Evolutionary conservation across 2,888 invertebrate species (phyloP), one percentile per base, ranked within the genome.

Genomic region (Eupithecia tripunctaria): DNA sequence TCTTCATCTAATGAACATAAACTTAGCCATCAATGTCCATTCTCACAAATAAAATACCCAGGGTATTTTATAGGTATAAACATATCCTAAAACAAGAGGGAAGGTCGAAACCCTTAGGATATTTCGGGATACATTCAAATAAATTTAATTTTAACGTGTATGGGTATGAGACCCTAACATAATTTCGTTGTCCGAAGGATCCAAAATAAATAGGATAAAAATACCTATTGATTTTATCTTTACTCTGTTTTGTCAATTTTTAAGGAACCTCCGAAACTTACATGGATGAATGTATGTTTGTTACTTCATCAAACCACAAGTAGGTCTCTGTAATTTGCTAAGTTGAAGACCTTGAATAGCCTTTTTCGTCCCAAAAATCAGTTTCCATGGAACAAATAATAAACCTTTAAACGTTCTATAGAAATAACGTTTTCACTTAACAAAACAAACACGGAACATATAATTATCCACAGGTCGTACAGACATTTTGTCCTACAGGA

Each of bases 51-150:
- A 18, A 18, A 29, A 63, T 36, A 29, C 32, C 62, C 36, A 12
- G 10, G 62, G 32, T n/a, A n/a, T n/a, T n/a, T n/a, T n/a, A n/a
- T n/a, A n/a, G 62, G 32, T 25, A 36, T 63, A 63, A 63, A 21
- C 32, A n/a, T n/a, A 36, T 10, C 36, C 6, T 21, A 32, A 36
- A 63, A 63, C 36, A 63, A 63, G 36, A 29, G 36, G 32, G 32
- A 63, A n/a, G n/a, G 56, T 56, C 25, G 25, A 25, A 56, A 25
- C 36, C 62, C 36, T n/a, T 32, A 2, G 36, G 62, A 36, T 63
- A 63, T 63, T 63, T 32, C 12, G 62, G 62, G 62, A 63, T 63
- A n/a, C 32, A 63, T 63, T 32, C 18, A n/a, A 62, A 62, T 62
- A 62, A 63, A 63, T 63, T 63, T 36, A 63, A 63, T 63, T 36